A percentile compares a stretch with the other conserved stretches of the same genome.
Evolutionary conservation across 2,888 invertebrate genomes (phyloP).

Genomic region (Melangyna quadrimaculata): DNA sequence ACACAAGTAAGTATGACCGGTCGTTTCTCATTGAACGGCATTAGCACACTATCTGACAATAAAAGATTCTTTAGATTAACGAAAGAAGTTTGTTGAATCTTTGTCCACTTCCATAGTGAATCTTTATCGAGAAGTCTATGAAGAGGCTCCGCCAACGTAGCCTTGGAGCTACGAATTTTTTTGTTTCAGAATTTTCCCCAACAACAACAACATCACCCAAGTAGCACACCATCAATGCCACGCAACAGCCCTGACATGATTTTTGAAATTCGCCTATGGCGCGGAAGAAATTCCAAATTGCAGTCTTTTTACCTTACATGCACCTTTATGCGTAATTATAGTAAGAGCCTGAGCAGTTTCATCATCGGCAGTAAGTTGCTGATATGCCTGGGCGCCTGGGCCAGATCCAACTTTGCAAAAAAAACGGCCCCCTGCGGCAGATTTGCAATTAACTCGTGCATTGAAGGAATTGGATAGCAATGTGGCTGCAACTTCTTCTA

Average conservation of each 20-base stretch:
- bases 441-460: background rate
- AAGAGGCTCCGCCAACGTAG: too few relatives aligned
- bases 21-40: background rate
- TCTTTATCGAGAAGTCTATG: too few relatives aligned
- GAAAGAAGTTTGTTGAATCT: too few relatives aligned
- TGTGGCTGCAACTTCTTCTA: background rate
- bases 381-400: slow-evolving; percentile 7
- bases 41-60: slow-evolving; percentile 13
- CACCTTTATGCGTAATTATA: background rate
- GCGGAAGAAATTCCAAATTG: background rate
- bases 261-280: background rate
- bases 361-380: background rate
- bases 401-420: background rate
- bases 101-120: too few relatives aligned
- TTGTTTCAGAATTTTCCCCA: too few relatives aligned
- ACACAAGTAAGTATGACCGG: too few relatives aligned
- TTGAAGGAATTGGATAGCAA: too few relatives aligned
- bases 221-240: background rate
- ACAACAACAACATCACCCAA: background rate
- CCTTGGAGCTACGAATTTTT: too few relatives aligned
- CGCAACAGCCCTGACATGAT: background rate
- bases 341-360: background rate
- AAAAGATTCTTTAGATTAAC: background rate
- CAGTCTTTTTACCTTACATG: background rate
- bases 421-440: slow-evolving; percentile 74